A percentile compares a stretch with the other conserved stretches of the same genome.
Evolutionary conservation across 2,888 invertebrate genomes (phyloP).

Genomic region (Heliconius ismenius): DNA sequence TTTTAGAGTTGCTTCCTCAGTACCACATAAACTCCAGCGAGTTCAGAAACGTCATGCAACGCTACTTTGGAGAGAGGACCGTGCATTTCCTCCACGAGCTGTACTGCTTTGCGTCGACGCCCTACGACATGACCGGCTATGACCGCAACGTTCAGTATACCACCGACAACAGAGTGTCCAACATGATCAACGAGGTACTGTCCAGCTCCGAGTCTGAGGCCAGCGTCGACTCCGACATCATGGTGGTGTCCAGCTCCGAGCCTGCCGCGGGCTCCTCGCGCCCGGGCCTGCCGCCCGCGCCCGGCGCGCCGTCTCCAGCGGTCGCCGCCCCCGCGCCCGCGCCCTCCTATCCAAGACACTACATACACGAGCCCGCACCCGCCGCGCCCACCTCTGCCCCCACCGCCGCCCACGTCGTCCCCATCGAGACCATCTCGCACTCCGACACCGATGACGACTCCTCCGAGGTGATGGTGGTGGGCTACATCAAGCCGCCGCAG

Average conservation of each 20-base stretch:
- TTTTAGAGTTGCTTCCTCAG: slow-evolving; percentile 85
- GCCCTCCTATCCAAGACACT: slow-evolving; percentile 60
- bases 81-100: slow-evolving; percentile 95
- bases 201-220: slow-evolving; percentile 68
- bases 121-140: slow-evolving; percentile 91
- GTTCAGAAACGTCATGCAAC: slow-evolving; percentile 86
- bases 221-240: slow-evolving; percentile 67
- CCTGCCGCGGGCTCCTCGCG: slow-evolving; percentile 55
- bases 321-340: slow-evolving; percentile 48
- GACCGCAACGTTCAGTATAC: slow-evolving; percentile 87
- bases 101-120: slow-evolving; percentile 91
- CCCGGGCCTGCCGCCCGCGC: slow-evolving; percentile 51
- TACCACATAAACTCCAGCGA: slow-evolving; percentile 85
- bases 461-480: slow-evolving; percentile 83
- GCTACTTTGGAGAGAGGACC: slow-evolving; percentile 87
- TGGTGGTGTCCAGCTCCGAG: slow-evolving; percentile 64
- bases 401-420: slow-evolving; percentile 57
- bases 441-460: slow-evolving; percentile 77
- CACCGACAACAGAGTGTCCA: slow-evolving; percentile 78
- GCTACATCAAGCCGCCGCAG: slow-evolving; percentile 84
- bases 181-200: slow-evolving; percentile 80
- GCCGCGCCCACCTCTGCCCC: slow-evolving; percentile 53
- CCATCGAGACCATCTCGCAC: slow-evolving; percentile 76
- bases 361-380: slow-evolving; percentile 56
- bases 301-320: slow-evolving; percentile 46